These are phyloP conservation scores for Ceriagrion tenellum DNA, from an alignment of 2,888 invertebrate genomes.

Conservation along the genomic window DNA sequence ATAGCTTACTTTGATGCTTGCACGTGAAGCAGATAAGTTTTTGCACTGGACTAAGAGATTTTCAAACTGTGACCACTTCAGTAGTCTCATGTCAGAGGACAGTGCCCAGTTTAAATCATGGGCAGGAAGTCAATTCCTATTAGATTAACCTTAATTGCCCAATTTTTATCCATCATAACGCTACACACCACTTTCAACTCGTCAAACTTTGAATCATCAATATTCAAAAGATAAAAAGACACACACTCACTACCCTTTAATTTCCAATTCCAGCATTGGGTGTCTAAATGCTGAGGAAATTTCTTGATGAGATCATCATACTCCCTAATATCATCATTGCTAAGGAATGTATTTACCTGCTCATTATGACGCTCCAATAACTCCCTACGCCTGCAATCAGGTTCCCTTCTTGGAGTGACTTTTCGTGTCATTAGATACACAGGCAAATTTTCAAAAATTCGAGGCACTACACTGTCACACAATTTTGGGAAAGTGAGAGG, in stretches of 20 bases:
- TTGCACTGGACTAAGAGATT: not conserved
- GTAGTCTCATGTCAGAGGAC: no score
- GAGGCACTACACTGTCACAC: not conserved
- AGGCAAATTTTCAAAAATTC: not conserved
- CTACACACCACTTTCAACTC: not conserved
- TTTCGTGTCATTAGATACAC: not conserved
- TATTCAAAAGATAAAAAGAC: not conserved
- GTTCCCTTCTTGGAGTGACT: not conserved
- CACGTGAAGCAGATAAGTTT: not conserved
- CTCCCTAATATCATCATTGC: not conserved
- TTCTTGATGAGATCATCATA: not conserved
- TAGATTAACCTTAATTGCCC: no score
- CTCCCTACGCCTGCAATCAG: no score
- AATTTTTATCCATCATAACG: no score
- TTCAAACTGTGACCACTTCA: not conserved
- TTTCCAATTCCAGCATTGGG: not conserved
- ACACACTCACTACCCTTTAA: not conserved
- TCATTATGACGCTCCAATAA: no score
- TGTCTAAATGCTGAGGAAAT: no score
- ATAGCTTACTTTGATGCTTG: no score
- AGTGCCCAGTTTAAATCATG: no score
- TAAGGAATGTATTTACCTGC: not conserved
- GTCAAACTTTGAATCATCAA: not conserved
- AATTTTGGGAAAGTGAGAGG: conserved; percentile 13
- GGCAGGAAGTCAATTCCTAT: no score